phyloP scores from a whole-genome alignment of 2,888 invertebrate species.

The Tipula lateralis region DNA sequence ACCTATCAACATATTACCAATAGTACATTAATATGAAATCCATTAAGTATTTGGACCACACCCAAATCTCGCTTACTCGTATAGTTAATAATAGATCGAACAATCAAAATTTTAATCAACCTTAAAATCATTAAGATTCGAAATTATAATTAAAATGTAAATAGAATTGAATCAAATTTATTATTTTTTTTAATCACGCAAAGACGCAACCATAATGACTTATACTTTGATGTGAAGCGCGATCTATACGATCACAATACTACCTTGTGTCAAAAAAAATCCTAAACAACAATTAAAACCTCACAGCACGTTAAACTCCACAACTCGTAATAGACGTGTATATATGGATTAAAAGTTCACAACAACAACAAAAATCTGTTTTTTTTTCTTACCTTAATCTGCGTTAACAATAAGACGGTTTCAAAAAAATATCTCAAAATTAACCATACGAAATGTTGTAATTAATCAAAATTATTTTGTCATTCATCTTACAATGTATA shows the following conservation, averaged over 20 bases:
- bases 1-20: neutral
- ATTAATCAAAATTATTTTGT: constrained; percentile 24
- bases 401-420: constrained; percentile 19
- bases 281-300: constrained; percentile 19
- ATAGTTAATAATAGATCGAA: neutral
- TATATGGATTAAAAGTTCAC: neutral
- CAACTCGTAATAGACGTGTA: neutral
- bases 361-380: neutral
- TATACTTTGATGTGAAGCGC: neutral
- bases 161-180: neutral
- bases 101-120: constrained; percentile 11
- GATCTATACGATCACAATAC: neutral
- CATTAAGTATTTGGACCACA: neutral
- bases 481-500: neutral
- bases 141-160: constrained; percentile 11
- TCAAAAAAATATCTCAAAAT: neutral
- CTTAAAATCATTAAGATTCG: neutral
- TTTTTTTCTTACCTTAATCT: neutral
- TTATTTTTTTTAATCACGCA: neutral
- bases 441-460: constrained; percentile 24
- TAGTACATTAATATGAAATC: neutral
- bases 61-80: constrained; percentile 2
- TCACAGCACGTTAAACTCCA: constrained; percentile 24
- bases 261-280: neutral
- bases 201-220: neutral